These are phyloP conservation scores for Archilochus colubris DNA, from an alignment of 2,113 vertebrate genomes.

Conservation along the genomic window DNA sequence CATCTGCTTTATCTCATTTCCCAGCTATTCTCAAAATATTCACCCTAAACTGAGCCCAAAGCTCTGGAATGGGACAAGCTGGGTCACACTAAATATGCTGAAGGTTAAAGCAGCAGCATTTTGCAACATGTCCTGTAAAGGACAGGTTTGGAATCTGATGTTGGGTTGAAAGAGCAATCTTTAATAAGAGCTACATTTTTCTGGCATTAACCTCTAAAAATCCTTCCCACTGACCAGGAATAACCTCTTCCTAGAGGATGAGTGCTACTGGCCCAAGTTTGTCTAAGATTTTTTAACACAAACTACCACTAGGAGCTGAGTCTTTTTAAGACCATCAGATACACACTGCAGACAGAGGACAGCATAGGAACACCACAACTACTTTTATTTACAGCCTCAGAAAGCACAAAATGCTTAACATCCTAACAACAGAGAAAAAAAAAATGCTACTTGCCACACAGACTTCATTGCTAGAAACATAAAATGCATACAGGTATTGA, in stretches of 20 bases:
- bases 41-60: neutral
- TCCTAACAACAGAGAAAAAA: neutral
- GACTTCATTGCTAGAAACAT: neutral
- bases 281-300: neutral
- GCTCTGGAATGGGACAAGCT: neutral
- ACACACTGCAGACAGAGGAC: neutral
- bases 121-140: neutral
- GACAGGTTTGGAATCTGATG: neutral
- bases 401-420: neutral
- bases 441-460: neutral
- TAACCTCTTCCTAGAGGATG: neutral
- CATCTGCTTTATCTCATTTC: slow-evolving; percentile 6
- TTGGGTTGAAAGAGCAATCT: neutral
- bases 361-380: neutral
- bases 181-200: neutral
- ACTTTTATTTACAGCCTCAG: neutral
- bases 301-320: neutral
- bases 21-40: neutral
- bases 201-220: neutral
- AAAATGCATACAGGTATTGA: neutral
- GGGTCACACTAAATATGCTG: neutral
- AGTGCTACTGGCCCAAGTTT: neutral
- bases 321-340: neutral
- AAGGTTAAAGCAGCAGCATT: neutral
- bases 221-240: neutral